Evolutionary conservation across 2,797 vertebrate genomes (phyloP), one percentile per base, ranked within the genome.

Genomic region (Chelmon rostratus): DNA sequence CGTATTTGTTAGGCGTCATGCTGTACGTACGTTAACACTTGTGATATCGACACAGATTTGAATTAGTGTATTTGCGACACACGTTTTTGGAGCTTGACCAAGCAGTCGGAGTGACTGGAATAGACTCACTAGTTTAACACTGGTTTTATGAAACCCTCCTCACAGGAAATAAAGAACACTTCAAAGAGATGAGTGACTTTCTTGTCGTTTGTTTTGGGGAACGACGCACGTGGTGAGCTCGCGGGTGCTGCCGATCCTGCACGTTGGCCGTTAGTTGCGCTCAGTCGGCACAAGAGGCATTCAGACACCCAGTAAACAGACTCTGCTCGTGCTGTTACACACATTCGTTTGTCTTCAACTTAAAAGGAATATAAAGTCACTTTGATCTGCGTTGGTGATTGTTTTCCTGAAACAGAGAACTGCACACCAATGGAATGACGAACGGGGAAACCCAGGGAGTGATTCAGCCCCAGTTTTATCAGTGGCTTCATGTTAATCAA

Each of bases 101-200:
- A 74, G 54, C 75, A 37, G 64, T 65, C 53, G 0, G 5, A 53
- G 9, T 4, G 16, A 47, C 70, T 67, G 73, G 69, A 68, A 68
- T 8, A 50, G 47, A 81, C 35, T 64, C 66, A 42, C 44, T 49
- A 52, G 66, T 84, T 86, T 79, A 73, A 64, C 83, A 66, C 62
- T 73, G 58, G 65, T 85, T 90, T 87, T 66, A 78, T 72, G 57
- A 84, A 85, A 46, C 35, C 65, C 52, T 73, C 70, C 66, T 88
- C 72, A 56, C 78, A 73, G 73, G 38, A 74, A 90, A 92, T 93
- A 93, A 94, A 94, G 68, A 86, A 78, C 74, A 83, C 81, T 76
- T 58, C 25, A 74, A 65, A 84, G 57, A 79, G 75, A 88, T 47
- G 2, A 69, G 70, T 15, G 69, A 62, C 28, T 46, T 75, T 21